Conservation (phyloP, 2,113 vertebrate species). For the Grammomys dolichurus region DNA sequence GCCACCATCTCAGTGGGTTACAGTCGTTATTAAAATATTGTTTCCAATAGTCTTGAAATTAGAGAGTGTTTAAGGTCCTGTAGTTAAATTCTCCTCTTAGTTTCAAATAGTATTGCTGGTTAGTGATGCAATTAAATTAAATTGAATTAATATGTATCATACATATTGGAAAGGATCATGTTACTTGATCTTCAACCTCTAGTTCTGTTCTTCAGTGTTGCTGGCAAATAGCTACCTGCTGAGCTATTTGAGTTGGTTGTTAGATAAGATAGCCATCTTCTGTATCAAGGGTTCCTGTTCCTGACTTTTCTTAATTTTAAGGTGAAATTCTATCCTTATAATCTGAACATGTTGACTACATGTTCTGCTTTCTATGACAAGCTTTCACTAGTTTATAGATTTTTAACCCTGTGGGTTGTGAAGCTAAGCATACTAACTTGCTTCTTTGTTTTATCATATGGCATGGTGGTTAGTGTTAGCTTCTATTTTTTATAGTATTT, state of each 20-base stretch:
- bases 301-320: conserved; percentile 50
- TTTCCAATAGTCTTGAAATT: conserved; percentile 45
- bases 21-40: conserved; percentile 10
- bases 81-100: background rate
- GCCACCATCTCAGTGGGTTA: background rate
- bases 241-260: background rate
- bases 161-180: background rate
- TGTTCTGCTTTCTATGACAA: conserved; percentile 32
- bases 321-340: conserved; percentile 27
- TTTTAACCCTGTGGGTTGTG: background rate
- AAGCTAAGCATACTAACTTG: background rate
- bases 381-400: conserved; percentile 12
- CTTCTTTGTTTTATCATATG: conserved; percentile 29
- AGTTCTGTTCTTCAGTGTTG: background rate
- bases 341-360: background rate
- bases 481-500: background rate
- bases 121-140: conserved; percentile 27
- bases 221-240: background rate
- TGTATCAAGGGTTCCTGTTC: background rate
- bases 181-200: background rate
- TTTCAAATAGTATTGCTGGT: conserved; percentile 59
- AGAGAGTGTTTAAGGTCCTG: background rate
- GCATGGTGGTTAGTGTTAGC: background rate
- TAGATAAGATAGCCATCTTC: background rate
- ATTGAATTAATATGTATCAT: background rate